Evolutionary conservation across 2,888 invertebrate species (phyloP), one percentile per base, ranked within the genome.

Genomic region (Philonicus albiceps): DNA sequence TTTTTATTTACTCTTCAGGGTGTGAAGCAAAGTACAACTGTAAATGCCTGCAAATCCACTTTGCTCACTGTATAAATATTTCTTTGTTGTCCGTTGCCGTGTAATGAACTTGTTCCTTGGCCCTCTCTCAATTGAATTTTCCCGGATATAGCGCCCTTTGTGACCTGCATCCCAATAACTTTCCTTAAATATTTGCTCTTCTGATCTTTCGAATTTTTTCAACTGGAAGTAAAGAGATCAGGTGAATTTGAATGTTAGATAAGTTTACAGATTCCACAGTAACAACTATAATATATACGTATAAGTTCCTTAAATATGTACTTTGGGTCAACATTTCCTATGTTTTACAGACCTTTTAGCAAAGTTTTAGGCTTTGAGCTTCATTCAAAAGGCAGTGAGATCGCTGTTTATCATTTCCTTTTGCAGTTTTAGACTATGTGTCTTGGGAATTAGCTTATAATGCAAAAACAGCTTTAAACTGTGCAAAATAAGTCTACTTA

Each of bases 71-170:
- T 85, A 85, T 34, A 75, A 75, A 86, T 76, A 86, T 85, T 86
- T 86, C 78, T 86, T 76, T 86, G 86, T 86, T 86, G 86, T 86
- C 80, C 78, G 80, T 86, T 40, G 49, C 78, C 86, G 43, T 76
- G 86, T 86, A 86, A 86, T 86, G 86, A 86, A 80, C 86, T 86
- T 86, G 86, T 86, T 86, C 86, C 53, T 86, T 43, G 27, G 31
- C n/a, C 64, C 43, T 81, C 43, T 81, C 31, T 80, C 40, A 80
- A 86, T 86, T 80, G 49, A 72, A 80, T 86, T 86, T 72, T 49
- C 49, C n/a, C 37, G 74, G 13, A 27, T 22, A 31, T 19, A n/a
- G 34, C n/a, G 31, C 37, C 85, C 74, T 34, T 75, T 74, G 34
- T 49, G 49, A 75, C 85, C 85, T 85, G 85, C 85, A 85, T 85